phyloP scores from a whole-genome alignment of 2,888 invertebrate genomes.

The Gryllus longicercus region DNA sequence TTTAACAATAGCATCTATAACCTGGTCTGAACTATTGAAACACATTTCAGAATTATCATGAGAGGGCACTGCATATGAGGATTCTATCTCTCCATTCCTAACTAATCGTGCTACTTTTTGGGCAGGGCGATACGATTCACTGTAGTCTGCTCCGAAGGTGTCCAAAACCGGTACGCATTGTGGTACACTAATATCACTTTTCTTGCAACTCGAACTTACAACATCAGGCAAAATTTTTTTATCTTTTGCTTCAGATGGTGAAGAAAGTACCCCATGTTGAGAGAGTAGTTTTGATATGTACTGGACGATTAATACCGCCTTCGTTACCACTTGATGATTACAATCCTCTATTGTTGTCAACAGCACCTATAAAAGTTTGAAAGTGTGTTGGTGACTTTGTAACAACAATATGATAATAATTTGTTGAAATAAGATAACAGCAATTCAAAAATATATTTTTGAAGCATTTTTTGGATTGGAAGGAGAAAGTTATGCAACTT shows the following conservation, averaged over 20 bases:
- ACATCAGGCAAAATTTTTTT: background rate
- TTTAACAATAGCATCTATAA: slow-evolving; percentile 65
- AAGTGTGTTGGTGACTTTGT: too few relatives aligned
- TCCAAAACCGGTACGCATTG: background rate
- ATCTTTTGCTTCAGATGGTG: background rate
- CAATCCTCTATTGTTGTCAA: slow-evolving; percentile 65
- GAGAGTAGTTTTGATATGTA: slow-evolving; percentile 28
- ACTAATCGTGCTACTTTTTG: background rate
- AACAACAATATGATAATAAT: too few relatives aligned
- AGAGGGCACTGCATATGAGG: background rate
- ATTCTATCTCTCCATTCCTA: background rate
- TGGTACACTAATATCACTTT: background rate
- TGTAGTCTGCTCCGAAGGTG: background rate
- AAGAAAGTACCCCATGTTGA: slow-evolving; percentile 27
- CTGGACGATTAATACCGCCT: slow-evolving; percentile 54
- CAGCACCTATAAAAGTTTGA: slow-evolving; percentile 49
- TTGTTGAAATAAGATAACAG: background rate
- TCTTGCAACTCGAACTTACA: background rate
- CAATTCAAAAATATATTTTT: background rate
- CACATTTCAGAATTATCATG: background rate
- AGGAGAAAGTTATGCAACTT: too few relatives aligned
- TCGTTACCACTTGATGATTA: slow-evolving; percentile 67
- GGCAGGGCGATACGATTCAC: background rate
- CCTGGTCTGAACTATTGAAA: slow-evolving; percentile 39
- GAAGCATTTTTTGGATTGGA: background rate